Conservation (phyloP, 2,797 vertebrate species). For the Chelidonichthys spinosus region DNA sequence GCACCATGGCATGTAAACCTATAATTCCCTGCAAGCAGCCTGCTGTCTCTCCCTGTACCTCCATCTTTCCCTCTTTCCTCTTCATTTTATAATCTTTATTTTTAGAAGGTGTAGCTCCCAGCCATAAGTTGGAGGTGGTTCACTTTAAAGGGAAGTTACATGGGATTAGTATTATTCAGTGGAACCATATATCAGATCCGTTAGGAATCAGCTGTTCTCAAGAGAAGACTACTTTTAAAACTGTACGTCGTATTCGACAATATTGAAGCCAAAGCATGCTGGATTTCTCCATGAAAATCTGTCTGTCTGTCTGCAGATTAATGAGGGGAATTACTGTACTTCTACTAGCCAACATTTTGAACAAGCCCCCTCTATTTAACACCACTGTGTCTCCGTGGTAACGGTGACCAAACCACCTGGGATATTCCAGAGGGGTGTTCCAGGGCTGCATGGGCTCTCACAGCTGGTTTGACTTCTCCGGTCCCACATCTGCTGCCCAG, state of each 20-base stretch:
- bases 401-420: conserved; percentile 62
- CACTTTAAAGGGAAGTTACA: conserved; percentile 33
- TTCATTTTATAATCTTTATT: conserved; percentile 34
- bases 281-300: conserved; percentile 24
- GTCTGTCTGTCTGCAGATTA: conserved; percentile 24
- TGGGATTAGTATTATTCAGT: conserved; percentile 49
- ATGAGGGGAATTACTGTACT: conserved; percentile 31
- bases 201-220: conserved; percentile 44
- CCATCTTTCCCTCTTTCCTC: conserved; percentile 19
- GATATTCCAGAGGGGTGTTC: conserved; percentile 66
- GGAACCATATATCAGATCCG: conserved; percentile 45
- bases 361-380: conserved; percentile 32
- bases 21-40: conserved; percentile 74
- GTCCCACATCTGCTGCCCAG: conserved; percentile 73
- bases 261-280: too few relatives aligned
- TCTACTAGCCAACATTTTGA: conserved; percentile 46
- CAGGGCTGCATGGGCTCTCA: conserved; percentile 51
- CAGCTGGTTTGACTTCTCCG: conserved; percentile 61
- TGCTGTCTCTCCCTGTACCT: conserved; percentile 65
- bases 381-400: conserved; percentile 35
- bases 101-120: conserved; percentile 85
- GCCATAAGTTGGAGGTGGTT: conserved; percentile 77
- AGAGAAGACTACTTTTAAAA: conserved; percentile 3
- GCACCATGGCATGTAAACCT: conserved; percentile 80
- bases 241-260: too few relatives aligned